Evolutionary conservation across 2,113 vertebrate genomes (phyloP).

Genomic region (Anhinga rufa): DNA sequence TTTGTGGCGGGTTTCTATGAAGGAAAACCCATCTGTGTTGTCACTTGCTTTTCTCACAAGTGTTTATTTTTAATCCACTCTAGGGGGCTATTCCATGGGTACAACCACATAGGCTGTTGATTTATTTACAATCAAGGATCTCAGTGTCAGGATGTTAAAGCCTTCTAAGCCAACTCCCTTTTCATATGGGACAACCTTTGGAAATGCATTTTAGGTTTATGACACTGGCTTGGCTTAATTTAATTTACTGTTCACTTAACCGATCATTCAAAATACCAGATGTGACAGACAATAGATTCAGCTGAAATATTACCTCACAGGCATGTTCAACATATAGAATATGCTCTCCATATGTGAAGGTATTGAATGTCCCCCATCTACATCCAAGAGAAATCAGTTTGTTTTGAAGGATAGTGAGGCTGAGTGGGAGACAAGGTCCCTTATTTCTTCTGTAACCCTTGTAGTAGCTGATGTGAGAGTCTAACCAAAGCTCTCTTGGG

Average conservation of each 20-base stretch:
- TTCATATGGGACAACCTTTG: slow-evolving; percentile 9
- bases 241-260: slow-evolving; percentile 52
- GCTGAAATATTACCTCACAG: slow-evolving; percentile 7
- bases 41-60: not conserved
- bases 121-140: slow-evolving; percentile 26
- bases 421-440: not conserved
- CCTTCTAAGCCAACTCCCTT: not conserved
- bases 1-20: not conserved
- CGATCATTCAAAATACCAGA: slow-evolving; percentile 52
- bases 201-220: slow-evolving; percentile 53
- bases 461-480: not conserved
- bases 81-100: not conserved
- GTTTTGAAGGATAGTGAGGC: not conserved
- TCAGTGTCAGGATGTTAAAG: not conserved
- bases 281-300: slow-evolving; percentile 8
- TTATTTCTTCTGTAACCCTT: not conserved
- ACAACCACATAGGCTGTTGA: not conserved
- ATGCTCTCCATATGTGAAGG: not conserved
- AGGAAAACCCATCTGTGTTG: not conserved
- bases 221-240: slow-evolving; percentile 49
- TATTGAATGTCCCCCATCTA: not conserved
- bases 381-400: not conserved
- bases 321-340: not conserved
- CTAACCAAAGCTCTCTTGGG: not conserved
- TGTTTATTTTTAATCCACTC: slow-evolving; percentile 3